These are phyloP conservation scores for Operophtera brumata DNA, from an alignment of 2,888 invertebrate species.

Conservation along the genomic window DNA sequence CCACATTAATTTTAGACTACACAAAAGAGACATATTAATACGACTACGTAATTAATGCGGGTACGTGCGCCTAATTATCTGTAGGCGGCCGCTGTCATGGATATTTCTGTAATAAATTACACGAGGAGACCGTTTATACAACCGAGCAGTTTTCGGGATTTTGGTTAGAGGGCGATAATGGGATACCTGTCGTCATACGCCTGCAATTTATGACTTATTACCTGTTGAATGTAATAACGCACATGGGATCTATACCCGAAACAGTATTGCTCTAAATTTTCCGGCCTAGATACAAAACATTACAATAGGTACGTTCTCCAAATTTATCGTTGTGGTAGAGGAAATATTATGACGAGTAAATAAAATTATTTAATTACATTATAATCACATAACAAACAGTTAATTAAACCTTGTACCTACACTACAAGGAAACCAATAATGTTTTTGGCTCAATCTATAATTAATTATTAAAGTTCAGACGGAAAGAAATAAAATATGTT, in stretches of 20 bases:
- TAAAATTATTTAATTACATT: no score
- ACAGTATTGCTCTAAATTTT: slow-evolving; percentile 16
- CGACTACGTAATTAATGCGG: slow-evolving; percentile 31
- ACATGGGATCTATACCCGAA: slow-evolving; percentile 26
- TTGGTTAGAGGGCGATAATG: slow-evolving; percentile 57
- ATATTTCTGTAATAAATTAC: slow-evolving; percentile 62
- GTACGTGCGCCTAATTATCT: slow-evolving; percentile 47
- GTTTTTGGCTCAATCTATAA: no score
- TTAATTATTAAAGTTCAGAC: no score
- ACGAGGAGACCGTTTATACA: slow-evolving; percentile 48
- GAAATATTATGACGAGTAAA: neutral
- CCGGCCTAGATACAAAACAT: slow-evolving; percentile 1
- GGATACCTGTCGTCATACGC: slow-evolving; percentile 58
- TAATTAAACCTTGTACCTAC: no score
- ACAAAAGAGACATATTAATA: slow-evolving; percentile 33
- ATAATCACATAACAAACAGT: no score
- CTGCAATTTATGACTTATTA: slow-evolving; percentile 51
- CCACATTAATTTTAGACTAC: slow-evolving; percentile 27
- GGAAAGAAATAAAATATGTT: no score
- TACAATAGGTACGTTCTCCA: slow-evolving; percentile 1
- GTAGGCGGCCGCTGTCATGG: slow-evolving; percentile 43
- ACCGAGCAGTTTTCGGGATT: slow-evolving; percentile 55
- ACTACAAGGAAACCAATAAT: no score
- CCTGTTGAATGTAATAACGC: slow-evolving; percentile 49
- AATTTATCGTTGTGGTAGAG: neutral